Evolutionary conservation across 2,113 vertebrate genomes (phyloP).

Genomic region (Irena cyanogastra): DNA sequence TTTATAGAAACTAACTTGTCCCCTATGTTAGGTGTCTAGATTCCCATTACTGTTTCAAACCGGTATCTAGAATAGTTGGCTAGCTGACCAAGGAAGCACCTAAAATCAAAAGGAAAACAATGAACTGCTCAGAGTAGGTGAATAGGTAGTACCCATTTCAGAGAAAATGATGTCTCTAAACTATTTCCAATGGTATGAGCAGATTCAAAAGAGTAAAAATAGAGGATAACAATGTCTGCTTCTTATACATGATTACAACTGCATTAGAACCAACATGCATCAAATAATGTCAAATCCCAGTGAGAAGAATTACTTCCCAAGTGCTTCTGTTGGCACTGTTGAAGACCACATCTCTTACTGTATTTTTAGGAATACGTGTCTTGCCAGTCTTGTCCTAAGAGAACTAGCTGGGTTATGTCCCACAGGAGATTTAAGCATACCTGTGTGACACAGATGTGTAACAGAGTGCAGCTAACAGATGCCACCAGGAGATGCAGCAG

Average conservation of each 20-base stretch:
- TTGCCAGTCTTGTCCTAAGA: neutral
- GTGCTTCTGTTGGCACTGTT: neutral
- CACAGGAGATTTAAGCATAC: neutral
- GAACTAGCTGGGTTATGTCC: neutral
- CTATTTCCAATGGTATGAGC: neutral
- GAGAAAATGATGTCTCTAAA: neutral
- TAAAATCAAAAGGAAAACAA: neutral
- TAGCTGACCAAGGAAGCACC: neutral
- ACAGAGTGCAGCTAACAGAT: neutral
- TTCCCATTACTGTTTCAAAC: neutral
- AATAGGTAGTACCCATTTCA: neutral
- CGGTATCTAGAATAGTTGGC: neutral
- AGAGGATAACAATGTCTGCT: neutral
- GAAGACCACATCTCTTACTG: neutral
- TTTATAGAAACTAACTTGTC: neutral
- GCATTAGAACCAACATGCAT: neutral
- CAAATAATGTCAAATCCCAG: neutral
- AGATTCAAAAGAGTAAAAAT: neutral
- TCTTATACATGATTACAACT: neutral
- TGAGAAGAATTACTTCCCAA: neutral
- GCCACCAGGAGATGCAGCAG: neutral
- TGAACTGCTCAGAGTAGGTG: neutral
- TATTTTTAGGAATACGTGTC: neutral
- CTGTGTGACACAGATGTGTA: neutral
- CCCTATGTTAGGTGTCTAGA: neutral